Evolutionary conservation across 2,113 vertebrate species (phyloP).

Genomic region (Hiodon alosoides): DNA sequence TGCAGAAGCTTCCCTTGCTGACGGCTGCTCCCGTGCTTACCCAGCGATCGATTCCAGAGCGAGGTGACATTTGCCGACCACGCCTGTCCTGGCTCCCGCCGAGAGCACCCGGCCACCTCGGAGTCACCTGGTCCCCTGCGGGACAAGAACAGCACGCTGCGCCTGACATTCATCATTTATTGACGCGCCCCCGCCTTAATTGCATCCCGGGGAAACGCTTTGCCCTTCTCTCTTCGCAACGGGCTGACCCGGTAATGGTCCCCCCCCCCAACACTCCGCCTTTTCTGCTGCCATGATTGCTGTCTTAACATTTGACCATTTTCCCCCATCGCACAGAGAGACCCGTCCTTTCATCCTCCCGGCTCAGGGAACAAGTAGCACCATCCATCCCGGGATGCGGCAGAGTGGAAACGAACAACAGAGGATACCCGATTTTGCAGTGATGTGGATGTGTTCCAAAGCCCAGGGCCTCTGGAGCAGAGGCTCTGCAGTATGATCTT

Average conservation of each 20-base stretch:
- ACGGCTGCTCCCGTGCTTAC: slow-evolving; percentile 41
- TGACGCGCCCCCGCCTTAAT: slow-evolving; percentile 59
- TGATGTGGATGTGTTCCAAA: slow-evolving; percentile 2
- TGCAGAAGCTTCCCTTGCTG: slow-evolving; percentile 36
- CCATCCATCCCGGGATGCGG: not conserved
- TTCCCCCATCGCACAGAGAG: not conserved
- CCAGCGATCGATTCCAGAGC: slow-evolving; percentile 41
- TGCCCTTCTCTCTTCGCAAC: slow-evolving; percentile 43
- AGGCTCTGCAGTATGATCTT: not conserved
- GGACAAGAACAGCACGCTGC: slow-evolving; percentile 55
- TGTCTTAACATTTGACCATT: not conserved
- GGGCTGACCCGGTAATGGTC: slow-evolving; percentile 35
- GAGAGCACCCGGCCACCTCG: slow-evolving; percentile 34
- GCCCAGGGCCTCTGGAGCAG: not conserved
- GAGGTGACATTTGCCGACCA: slow-evolving; percentile 57
- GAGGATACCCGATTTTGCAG: not conserved
- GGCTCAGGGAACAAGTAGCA: not conserved
- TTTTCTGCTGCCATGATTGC: not conserved
- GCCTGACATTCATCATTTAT: slow-evolving; percentile 73
- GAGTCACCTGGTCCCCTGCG: slow-evolving; percentile 42
- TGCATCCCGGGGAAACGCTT: slow-evolving; percentile 49
- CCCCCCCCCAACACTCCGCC: not conserved
- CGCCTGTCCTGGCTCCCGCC: slow-evolving; percentile 23
- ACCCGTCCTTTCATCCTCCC: not conserved
- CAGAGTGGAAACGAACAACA: not conserved